Conservation (phyloP, 2,113 vertebrate genomes). For the Sinocyclocheilus anophthalmus region DNA sequence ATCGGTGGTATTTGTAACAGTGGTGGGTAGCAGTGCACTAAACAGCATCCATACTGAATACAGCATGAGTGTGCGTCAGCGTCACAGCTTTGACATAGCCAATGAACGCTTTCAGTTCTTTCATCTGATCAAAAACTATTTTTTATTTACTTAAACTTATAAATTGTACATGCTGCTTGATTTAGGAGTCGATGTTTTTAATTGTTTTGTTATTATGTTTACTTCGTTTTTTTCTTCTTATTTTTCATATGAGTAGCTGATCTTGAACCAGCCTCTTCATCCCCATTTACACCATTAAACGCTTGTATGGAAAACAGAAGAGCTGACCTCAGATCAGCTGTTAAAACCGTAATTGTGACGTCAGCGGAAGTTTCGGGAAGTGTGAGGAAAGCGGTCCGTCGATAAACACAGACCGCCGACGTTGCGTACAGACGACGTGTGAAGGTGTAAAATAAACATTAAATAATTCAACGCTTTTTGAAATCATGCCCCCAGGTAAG, state of each 20-base stretch:
- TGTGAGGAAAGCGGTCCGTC: constrained; percentile 21
- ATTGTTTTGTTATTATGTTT: background rate
- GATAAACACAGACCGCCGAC: background rate
- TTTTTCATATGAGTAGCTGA: background rate
- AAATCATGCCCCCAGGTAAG: constrained; percentile 77
- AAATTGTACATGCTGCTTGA: background rate
- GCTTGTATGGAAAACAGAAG: background rate
- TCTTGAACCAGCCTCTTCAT: background rate
- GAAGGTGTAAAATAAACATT: background rate
- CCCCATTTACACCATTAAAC: background rate
- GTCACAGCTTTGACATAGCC: constrained; percentile 23
- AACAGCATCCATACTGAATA: constrained; percentile 33
- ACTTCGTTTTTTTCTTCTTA: no score
- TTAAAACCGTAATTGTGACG: background rate
- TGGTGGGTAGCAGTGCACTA: background rate
- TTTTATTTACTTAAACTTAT: background rate
- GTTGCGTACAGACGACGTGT: background rate
- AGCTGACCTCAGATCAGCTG: constrained; percentile 15
- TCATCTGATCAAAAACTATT: background rate
- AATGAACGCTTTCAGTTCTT: constrained; percentile 11
- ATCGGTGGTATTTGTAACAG: constrained; percentile 21
- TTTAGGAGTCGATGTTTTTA: background rate
- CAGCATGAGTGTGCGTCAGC: constrained; percentile 20
- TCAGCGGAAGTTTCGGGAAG: constrained; percentile 20
- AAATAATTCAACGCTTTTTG: background rate